Percentiles rank a stretch among this genome's conserved stretches.
Evolutionary conservation across 2,888 invertebrate genomes (phyloP).

Genomic region (Neria commutata): DNA sequence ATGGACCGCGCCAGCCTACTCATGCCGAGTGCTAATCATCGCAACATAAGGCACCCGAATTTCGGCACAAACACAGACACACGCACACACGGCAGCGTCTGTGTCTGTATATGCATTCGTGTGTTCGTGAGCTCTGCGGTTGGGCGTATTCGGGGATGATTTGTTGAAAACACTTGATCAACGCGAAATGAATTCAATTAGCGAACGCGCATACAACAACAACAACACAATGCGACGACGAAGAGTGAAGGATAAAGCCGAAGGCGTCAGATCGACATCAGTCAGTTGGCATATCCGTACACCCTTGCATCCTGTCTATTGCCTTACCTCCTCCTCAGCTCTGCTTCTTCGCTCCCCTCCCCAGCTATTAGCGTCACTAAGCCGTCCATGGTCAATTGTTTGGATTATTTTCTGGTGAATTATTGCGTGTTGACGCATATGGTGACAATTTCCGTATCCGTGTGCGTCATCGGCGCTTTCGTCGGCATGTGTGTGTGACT

Average conservation of each 20-base stretch:
- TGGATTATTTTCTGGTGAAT: slow-evolving; percentile 62
- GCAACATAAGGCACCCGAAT: slow-evolving; percentile 54
- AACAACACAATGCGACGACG: too few species aligned
- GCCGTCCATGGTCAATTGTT: slow-evolving; percentile 58
- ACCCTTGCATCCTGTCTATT: too few species aligned
- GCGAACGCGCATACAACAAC: slow-evolving; percentile 35
- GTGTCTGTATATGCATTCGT: slow-evolving; percentile 29
- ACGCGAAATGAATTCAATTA: slow-evolving; percentile 54
- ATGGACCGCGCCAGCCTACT: too few species aligned
- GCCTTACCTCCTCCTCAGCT: too few species aligned
- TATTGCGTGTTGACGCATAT: slow-evolving; percentile 64
- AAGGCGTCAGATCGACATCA: too few species aligned
- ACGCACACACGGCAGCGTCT: slow-evolving; percentile 9
- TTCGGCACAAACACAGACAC: slow-evolving; percentile 13
- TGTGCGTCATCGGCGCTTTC: background rate
- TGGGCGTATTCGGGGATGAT: slow-evolving; percentile 51
- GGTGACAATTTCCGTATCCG: slow-evolving; percentile 56
- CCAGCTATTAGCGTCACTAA: slow-evolving; percentile 44
- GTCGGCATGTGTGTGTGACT: background rate
- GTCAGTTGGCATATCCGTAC: too few species aligned
- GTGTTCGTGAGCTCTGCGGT: slow-evolving; percentile 26
- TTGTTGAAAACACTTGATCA: slow-evolving; percentile 54
- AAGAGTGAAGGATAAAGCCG: too few species aligned
- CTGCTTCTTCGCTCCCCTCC: too few species aligned
- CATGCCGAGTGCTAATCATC: slow-evolving; percentile 52